Evolutionary conservation across 2,797 vertebrate genomes (phyloP).

Genomic region (Diplodus sargus): DNA sequence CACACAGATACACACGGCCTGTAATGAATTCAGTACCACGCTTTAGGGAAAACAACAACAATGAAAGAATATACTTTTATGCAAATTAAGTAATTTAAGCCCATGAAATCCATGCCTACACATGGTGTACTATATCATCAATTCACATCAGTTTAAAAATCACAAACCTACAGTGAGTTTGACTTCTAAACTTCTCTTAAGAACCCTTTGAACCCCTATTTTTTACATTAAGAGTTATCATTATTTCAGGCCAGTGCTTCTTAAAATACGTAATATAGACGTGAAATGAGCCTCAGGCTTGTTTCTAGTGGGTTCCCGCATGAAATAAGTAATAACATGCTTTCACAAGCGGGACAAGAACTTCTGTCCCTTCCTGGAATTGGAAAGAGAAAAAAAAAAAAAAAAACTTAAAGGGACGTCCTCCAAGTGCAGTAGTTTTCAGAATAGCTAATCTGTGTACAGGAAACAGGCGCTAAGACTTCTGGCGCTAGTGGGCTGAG

Average conservation of each 20-base stretch:
- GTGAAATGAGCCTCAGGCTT: conserved; percentile 48
- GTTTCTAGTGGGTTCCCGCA: conserved; percentile 66
- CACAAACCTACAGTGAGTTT: no score
- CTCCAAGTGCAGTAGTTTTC: conserved; percentile 70
- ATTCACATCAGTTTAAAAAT: not conserved
- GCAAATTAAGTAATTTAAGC: conserved; percentile 19
- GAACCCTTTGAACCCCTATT: conserved; percentile 33
- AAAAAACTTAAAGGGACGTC: conserved; percentile 47
- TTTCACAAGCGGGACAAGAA: conserved; percentile 54
- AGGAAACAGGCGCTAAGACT: conserved; percentile 79
- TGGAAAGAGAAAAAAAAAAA: not conserved
- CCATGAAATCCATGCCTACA: conserved; percentile 12
- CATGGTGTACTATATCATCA: not conserved
- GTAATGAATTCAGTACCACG: conserved; percentile 37
- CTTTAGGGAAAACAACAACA: conserved; percentile 23
- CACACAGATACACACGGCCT: conserved; percentile 37
- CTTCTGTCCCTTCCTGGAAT: conserved; percentile 68
- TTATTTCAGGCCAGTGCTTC: conserved; percentile 47
- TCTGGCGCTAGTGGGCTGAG: conserved; percentile 78
- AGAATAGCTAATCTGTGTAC: conserved; percentile 75
- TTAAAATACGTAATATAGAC: conserved; percentile 50
- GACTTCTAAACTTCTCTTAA: not conserved
- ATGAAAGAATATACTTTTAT: conserved; percentile 33
- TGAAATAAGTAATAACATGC: conserved; percentile 74
- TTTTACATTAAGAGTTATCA: conserved; percentile 47